These are phyloP conservation scores for Camptogramma bilineatum DNA, from an alignment of 2,888 invertebrate genomes.

Conservation along the genomic window DNA sequence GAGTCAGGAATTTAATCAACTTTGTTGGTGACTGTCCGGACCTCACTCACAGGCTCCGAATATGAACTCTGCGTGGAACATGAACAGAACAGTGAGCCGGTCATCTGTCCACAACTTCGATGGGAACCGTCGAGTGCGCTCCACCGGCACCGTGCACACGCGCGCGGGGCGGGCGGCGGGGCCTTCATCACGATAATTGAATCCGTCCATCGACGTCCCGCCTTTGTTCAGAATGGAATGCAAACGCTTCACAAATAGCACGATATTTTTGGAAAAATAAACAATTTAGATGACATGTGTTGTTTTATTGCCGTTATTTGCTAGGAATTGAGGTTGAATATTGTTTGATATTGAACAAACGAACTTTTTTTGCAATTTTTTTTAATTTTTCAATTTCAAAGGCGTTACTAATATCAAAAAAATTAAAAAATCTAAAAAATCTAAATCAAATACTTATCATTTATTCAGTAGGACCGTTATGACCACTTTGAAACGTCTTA, in stretches of 20 bases:
- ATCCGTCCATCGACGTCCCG: conserved; percentile 10
- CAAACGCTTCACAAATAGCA: not conserved
- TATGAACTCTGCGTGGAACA: not conserved
- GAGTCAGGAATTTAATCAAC: too few species aligned
- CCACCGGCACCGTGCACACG: not conserved
- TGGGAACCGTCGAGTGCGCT: not conserved
- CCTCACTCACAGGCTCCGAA: not conserved
- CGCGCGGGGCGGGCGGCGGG: not conserved
- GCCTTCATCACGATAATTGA: conserved; percentile 6
- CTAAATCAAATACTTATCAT: too few species aligned
- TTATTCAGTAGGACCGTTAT: too few species aligned
- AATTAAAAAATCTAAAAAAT: too few species aligned
- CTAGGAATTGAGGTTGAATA: not conserved
- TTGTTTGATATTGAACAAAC: too few species aligned
- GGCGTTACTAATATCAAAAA: too few species aligned
- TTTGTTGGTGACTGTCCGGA: not conserved
- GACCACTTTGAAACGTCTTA: too few species aligned
- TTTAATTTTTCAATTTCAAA: too few species aligned
- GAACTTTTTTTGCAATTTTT: too few species aligned
- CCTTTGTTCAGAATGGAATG: conserved; percentile 4
- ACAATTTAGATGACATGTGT: not conserved
- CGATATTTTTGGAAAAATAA: not conserved
- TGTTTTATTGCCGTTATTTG: not conserved
- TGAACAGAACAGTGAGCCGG: not conserved
- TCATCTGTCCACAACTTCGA: not conserved